Percentiles rank a stretch among this genome's conserved stretches.
Evolutionary conservation across 2,113 vertebrate species (phyloP).

Genomic region (Rhombomys opimus): DNA sequence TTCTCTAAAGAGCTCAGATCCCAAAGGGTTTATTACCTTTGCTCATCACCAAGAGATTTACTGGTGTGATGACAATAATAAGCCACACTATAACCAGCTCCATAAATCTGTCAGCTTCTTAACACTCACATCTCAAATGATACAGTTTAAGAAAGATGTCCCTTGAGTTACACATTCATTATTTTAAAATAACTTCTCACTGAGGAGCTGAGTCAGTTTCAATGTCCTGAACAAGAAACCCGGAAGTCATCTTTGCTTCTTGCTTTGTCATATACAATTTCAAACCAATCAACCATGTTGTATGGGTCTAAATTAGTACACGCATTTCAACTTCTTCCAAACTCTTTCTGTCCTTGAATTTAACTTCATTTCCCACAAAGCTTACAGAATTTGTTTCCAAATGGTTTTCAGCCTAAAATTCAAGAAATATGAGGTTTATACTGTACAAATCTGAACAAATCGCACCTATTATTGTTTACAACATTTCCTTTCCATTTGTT

Average conservation of each 20-base stretch:
- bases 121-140: not conserved
- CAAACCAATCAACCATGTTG: not conserved
- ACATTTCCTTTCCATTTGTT: slow-evolving; percentile 44
- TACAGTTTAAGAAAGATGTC: not conserved
- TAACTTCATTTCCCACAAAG: not conserved
- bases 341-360: slow-evolving; percentile 27
- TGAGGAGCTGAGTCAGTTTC: not conserved
- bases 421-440: slow-evolving; percentile 35
- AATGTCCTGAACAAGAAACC: not conserved
- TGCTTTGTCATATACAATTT: not conserved
- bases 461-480: slow-evolving; percentile 52
- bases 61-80: not conserved
- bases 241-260: not conserved
- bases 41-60: not conserved
- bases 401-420: slow-evolving; percentile 28
- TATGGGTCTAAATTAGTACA: not conserved
- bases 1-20: not conserved
- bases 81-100: not conserved
- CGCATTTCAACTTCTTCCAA: not conserved
- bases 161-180: not conserved
- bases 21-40: not conserved
- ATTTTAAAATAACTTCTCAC: not conserved
- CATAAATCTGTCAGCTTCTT: not conserved
- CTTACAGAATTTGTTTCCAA: slow-evolving; percentile 42
- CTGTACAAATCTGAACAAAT: slow-evolving; percentile 51